phyloP scores from a whole-genome alignment of 2,113 vertebrate genomes.

The Hystrix cristata region DNA sequence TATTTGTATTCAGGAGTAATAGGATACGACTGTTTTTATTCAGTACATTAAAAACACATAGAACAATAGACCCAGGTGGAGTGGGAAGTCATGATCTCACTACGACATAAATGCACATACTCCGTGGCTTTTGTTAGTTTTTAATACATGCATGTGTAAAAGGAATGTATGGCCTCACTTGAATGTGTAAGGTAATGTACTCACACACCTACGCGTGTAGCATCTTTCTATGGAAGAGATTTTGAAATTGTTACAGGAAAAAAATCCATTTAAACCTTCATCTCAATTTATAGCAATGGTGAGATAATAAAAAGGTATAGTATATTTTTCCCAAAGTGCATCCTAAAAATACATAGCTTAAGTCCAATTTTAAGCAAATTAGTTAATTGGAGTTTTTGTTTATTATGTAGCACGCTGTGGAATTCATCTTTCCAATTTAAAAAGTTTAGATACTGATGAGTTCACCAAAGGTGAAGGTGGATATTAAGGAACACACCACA shows the following conservation, averaged over 20 bases:
- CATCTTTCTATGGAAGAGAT: constrained; percentile 36
- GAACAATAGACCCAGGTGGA: neutral
- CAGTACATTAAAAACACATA: neutral
- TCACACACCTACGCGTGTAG: neutral
- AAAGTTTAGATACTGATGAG: constrained; percentile 20
- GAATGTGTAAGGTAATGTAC: neutral
- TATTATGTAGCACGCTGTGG: neutral
- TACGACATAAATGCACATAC: neutral
- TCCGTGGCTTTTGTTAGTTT: neutral
- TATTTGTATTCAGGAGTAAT: neutral
- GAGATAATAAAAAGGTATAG: constrained; percentile 16
- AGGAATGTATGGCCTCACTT: neutral
- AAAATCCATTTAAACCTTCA: constrained; percentile 29
- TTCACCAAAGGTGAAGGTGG: constrained; percentile 39
- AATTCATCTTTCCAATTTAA: constrained; percentile 7
- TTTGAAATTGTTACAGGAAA: constrained; percentile 14
- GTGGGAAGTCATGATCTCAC: neutral
- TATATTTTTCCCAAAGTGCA: neutral
- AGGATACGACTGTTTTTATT: neutral
- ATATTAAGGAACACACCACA: neutral
- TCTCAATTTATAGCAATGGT: constrained; percentile 34
- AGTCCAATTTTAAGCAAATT: constrained; percentile 17
- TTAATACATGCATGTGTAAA: neutral
- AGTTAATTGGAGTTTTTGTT: constrained; percentile 40
- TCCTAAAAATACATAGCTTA: constrained; percentile 40